Base-by-base conservation (phyloP, 2,888 invertebrate species). In the Philopedon plagiatum region DNA sequence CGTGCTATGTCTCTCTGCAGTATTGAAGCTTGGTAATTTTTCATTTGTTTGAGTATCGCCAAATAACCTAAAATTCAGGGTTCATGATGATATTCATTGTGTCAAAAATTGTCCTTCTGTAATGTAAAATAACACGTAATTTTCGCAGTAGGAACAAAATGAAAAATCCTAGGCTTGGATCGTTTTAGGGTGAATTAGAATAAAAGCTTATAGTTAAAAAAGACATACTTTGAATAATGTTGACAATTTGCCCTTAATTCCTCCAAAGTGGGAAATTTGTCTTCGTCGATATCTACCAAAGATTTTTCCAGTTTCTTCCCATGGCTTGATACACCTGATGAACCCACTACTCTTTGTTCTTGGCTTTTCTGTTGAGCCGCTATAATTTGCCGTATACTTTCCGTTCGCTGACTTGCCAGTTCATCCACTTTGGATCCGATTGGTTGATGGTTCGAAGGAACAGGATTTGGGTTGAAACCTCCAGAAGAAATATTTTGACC, bases 241-340 rank as follows among this genome's bases (percentile, higher is more conserved):
- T 83, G 78, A 68, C 84, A 84, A 78, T 80, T 81, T n/a, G 68
- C 68, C 61, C 78, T 79, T 3, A 83, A 76, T 49, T 82, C 81
- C 34, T 84, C 83, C 9, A 81, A 63, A 0, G 77, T 74, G n/a
- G 64, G 60, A 57, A 65, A 62, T 23, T 58, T 11, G 0, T 63
- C 58, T 3, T 68, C 73, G 1, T 41, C 61, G 34, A 63, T 39
- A 11, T 37, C 62, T 3, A 34, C 66, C 11, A 71, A 21, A 21
- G 71, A 46, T 34, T 68, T 58, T 34, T 73, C 64, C 7, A 18
- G 11, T 37, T 68, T 68, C 46, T 46, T 72, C 5, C 19, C 57
- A 19, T 32, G 46, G 29, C 39, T 72, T 15, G n/a, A 18, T 21
- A 23, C 15, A 19, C 32, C 32, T 13, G 39, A 34, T 19, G 34